Evolutionary conservation across 2,888 invertebrate species (phyloP).

Genomic region (Boloria euphrosyne): DNA sequence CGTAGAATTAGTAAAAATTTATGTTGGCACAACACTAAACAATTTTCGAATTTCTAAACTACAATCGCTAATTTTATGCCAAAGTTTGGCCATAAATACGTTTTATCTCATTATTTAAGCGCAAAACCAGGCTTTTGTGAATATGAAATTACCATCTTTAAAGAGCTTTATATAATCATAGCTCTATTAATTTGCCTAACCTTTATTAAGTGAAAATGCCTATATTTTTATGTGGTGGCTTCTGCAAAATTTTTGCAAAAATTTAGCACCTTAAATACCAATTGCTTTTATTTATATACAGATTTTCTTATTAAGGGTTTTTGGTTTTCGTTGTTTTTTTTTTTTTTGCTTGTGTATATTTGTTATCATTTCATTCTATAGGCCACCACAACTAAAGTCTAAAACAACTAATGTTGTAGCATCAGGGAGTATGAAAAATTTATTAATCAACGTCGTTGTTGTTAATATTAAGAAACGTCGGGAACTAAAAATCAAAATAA

Average conservation of each 20-base stretch:
- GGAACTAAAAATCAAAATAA: no score
- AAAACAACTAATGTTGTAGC: no score
- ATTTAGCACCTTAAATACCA: no score
- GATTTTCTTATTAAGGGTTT: no score
- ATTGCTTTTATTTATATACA: no score
- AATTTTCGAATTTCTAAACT: constrained; percentile 15
- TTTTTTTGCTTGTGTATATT: no score
- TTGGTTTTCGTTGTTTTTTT: no score
- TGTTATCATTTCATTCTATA: no score
- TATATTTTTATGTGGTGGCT: neutral
- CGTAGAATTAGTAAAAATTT: neutral
- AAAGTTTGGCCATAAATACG: constrained; percentile 23
- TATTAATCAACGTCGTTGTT: no score
- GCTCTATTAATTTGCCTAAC: constrained; percentile 1
- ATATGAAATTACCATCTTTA: constrained; percentile 21
- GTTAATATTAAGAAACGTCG: no score
- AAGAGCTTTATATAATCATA: constrained; percentile 15
- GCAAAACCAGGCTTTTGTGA: constrained; percentile 17
- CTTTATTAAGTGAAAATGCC: neutral
- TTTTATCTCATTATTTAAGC: constrained; percentile 25
- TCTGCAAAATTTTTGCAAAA: neutral
- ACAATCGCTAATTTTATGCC: constrained; percentile 8
- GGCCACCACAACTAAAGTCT: no score
- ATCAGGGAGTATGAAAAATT: no score
- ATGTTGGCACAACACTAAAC: neutral